phyloP scores from a whole-genome alignment of 1,140 invertebrate species.

The Achatina immaculata region DNA sequence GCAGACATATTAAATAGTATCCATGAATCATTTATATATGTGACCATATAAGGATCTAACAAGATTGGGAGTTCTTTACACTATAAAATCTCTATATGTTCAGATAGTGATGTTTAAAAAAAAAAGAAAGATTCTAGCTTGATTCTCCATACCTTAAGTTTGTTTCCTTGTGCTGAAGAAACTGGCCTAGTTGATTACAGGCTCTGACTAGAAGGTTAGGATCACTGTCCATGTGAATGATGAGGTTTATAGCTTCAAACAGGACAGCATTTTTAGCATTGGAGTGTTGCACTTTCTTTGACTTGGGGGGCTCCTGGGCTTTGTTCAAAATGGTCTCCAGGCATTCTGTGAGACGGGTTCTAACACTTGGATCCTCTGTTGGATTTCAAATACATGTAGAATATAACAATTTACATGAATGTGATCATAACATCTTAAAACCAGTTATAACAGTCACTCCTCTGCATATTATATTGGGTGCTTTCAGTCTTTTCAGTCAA shows the following conservation, averaged over 20 bases:
- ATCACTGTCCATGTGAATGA: constrained; percentile 99
- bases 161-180: constrained; percentile 97
- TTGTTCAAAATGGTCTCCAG: constrained; percentile 99
- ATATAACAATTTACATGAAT: background rate
- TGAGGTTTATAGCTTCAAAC: constrained; percentile 99
- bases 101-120: no score
- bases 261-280: constrained; percentile 99
- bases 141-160: constrained; percentile 84
- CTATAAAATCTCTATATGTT: no score
- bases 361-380: constrained; percentile 92
- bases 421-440: no score
- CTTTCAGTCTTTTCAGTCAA: no score
- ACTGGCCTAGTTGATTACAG: constrained; percentile 98
- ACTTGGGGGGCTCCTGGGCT: constrained; percentile 99
- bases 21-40: no score
- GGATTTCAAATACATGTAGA: no score
- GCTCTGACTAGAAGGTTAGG: constrained; percentile 96
- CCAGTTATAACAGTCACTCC: no score
- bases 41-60: no score
- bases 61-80: no score
- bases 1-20: no score
- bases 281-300: constrained; percentile 99
- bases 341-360: constrained; percentile 96
- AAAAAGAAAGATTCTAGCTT: no score
- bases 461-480: no score